Conservation (phyloP, 1,140 invertebrate genomes). For the Drosophila rhopaloa region DNA sequence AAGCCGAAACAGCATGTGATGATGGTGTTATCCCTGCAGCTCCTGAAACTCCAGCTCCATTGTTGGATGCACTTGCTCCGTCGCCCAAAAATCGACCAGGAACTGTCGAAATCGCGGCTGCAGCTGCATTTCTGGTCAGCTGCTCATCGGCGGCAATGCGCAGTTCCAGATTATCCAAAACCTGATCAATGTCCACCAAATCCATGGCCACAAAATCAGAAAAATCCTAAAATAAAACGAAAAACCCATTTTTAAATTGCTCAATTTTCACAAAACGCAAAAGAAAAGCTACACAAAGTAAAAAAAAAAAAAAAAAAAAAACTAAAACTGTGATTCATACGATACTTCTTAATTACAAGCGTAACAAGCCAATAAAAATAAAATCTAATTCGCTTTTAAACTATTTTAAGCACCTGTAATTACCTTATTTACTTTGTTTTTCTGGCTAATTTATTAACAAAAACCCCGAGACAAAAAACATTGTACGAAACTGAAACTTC, state of each 20-base stretch:
- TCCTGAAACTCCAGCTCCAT: conserved; percentile 16
- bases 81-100: conserved; percentile 47
- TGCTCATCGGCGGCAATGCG: conserved; percentile 65
- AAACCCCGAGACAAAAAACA: conserved; percentile 9
- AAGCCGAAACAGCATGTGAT: conserved; percentile 3
- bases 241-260: conserved; percentile 9
- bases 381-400: not conserved
- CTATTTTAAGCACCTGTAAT: not conserved
- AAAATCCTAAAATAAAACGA: conserved; percentile 35
- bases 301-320: conserved; percentile 18
- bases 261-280: conserved; percentile 37
- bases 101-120: conserved; percentile 77
- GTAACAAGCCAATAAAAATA: not conserved
- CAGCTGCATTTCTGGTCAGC: conserved; percentile 54
- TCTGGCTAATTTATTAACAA: conserved; percentile 16
- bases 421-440: conserved; percentile 16
- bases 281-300: conserved; percentile 24
- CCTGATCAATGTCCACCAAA: conserved; percentile 92
- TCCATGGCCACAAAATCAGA: conserved; percentile 67
- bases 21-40: conserved; percentile 7
- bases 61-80: conserved; percentile 35
- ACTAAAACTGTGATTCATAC: not conserved
- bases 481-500: conserved; percentile 6
- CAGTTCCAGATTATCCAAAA: conserved; percentile 93
- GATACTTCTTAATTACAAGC: not conserved